phyloP scores from a whole-genome alignment of 2,888 invertebrate genomes.

The Perdita meconis region DNA sequence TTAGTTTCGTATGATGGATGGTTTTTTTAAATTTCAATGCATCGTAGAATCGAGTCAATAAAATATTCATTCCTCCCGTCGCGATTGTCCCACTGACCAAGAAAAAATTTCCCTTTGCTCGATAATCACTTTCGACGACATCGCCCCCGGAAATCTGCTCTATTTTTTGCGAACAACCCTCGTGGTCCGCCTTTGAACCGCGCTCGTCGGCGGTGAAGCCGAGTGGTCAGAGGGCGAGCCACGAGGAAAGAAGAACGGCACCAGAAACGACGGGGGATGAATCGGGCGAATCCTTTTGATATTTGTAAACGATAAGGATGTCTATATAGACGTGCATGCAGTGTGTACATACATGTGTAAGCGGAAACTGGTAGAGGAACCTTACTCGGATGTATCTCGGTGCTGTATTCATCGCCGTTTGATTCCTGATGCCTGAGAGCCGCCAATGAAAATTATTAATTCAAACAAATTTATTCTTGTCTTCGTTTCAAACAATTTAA shows the following conservation, averaged over 20 bases:
- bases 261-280: slow-evolving; percentile 20
- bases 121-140: slow-evolving; percentile 24
- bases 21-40: no score
- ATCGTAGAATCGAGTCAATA: no score
- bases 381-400: slow-evolving; percentile 33
- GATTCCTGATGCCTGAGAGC: slow-evolving; percentile 38
- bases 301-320: slow-evolving; percentile 72
- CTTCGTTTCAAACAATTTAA: not conserved
- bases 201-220: not conserved
- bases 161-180: slow-evolving; percentile 37
- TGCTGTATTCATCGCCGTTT: slow-evolving; percentile 49
- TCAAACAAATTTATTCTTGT: not conserved
- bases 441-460: slow-evolving; percentile 29
- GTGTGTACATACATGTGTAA: slow-evolving; percentile 66
- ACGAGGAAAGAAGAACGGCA: not conserved
- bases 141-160: slow-evolving; percentile 39
- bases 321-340: slow-evolving; percentile 72
- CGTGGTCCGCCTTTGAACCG: slow-evolving; percentile 32
- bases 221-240: slow-evolving; percentile 7
- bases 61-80: not conserved
- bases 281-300: slow-evolving; percentile 68
- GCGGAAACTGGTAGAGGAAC: slow-evolving; percentile 42
- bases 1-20: no score
- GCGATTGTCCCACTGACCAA: not conserved
- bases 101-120: slow-evolving; percentile 39